Conservation (phyloP, 2,888 invertebrate genomes). For the Aelia acuminata region DNA sequence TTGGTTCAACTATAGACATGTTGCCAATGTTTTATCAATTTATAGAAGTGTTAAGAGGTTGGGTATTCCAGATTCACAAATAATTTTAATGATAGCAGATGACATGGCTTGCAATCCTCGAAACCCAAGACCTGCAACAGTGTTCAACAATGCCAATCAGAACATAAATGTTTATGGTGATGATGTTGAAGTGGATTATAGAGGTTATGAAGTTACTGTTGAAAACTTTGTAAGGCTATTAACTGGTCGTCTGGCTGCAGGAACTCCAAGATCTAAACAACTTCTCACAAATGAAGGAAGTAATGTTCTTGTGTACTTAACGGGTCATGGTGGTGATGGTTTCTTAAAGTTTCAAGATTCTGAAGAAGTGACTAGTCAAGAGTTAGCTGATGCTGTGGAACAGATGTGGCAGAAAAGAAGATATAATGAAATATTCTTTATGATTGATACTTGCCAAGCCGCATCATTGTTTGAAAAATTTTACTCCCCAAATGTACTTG, state of each 20-base stretch:
- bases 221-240: conserved; percentile 97
- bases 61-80: conserved; percentile 98
- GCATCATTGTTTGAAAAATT: conserved; percentile 98
- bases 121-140: conserved; percentile 97
- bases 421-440: conserved; percentile 98
- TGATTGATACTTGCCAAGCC: conserved; percentile 99
- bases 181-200: conserved; percentile 98
- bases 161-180: conserved; percentile 99
- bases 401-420: conserved; percentile 99
- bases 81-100: conserved; percentile 99
- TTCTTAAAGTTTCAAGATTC: conserved; percentile 99
- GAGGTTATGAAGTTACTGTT: conserved; percentile 96
- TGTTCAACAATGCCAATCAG: conserved; percentile 97
- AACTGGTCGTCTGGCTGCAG: conserved; percentile 92
- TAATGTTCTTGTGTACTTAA: conserved; percentile 96
- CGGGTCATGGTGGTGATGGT: conserved; percentile 97
- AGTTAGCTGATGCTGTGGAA: conserved; percentile 97
- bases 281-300: conserved; percentile 96
- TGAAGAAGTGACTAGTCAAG: conserved; percentile 98
- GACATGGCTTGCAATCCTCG: conserved; percentile 99
- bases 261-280: conserved; percentile 92
- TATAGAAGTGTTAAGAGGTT: conserved; percentile 97
- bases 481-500: conserved; percentile 97
- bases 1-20: conserved; percentile 99
- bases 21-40: conserved; percentile 97